Base-by-base conservation (phyloP, 2,888 invertebrate species). In the Caradrina clavipalpis region DNA sequence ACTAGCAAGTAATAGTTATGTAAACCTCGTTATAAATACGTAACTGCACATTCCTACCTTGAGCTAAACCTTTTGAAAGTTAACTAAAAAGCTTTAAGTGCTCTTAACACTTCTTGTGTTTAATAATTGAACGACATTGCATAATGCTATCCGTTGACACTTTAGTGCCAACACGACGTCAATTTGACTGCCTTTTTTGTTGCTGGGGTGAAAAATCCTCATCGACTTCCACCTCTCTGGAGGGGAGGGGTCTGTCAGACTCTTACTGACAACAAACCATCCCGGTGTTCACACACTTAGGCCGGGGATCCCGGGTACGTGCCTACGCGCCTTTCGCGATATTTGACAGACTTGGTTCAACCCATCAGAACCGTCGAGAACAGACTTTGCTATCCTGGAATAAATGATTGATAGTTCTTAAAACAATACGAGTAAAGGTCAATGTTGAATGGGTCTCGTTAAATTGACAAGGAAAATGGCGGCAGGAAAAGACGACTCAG, bases 131-230 rank as follows among this genome's bases (percentile, higher is more conserved):
- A 65, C 57, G 51, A 69, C 35, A 50, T 72, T 81, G 76, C 76
- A 83, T 85, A 81, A 85, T 53, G 45, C 71, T 62, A 64, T 80
- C 77, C 77, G 54, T 70, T 78, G 71, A 53, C 70, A 76, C 74
- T 75, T 62, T 68, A 81, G 72, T 73, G 78, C 79, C 69, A 82
- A 83, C 74, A 79, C 79, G 85, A 84, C 83, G n/a, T n/a, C 81
- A 82, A 82, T 67, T 69, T 67, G 60, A 75, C 51, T 49, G 60
- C 26, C 4, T 26, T 26, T 26, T 26, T 26, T 26, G 26, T 26
- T 26, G 26, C 2, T 4, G 26, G 26, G 26, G 26, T 26, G 26
- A 4, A 26, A 26, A 26, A 26, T 26, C 26, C 26, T 26, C 4
- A 26, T 26, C 2, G 26, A 26, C 26, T 2, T 26, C 26, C 26